Percentiles rank a stretch among this genome's conserved stretches.
Conservation (phyloP, 2,113 vertebrate species). For the Neomonachus schauinslandi region DNA sequence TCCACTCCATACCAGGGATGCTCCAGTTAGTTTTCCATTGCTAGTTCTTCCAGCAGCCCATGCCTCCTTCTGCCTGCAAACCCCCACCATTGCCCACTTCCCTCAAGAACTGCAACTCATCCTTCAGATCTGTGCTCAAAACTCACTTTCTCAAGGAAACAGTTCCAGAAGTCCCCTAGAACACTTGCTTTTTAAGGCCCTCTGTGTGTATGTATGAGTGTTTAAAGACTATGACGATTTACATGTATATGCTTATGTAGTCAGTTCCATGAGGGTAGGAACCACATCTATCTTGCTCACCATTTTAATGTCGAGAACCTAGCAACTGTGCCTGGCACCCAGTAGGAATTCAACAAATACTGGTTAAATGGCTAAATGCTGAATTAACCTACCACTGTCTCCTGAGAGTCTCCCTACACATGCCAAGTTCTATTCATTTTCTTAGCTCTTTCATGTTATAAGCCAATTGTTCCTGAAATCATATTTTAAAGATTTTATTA, state of each 20-base stretch:
- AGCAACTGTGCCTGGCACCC: neutral
- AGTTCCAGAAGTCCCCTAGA: neutral
- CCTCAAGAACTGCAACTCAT: neutral
- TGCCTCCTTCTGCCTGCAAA: neutral
- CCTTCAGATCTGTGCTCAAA: neutral
- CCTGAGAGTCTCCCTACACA: neutral
- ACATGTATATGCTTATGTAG: neutral
- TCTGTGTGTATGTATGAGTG: neutral
- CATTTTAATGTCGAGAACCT: neutral
- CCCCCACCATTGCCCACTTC: neutral
- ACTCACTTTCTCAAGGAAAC: neutral
- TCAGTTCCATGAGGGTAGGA: neutral
- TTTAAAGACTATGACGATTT: neutral
- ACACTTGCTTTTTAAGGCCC: neutral
- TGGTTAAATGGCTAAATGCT: neutral
- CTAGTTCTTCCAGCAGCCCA: neutral
- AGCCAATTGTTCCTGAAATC: neutral
- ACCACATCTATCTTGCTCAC: neutral
- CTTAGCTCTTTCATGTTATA: neutral
- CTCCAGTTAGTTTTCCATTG: too few species aligned
- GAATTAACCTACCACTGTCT: neutral
- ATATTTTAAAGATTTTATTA: neutral
- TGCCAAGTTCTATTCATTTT: neutral
- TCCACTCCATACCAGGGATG: neutral
- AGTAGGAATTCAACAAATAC: neutral